These are phyloP conservation scores for Aradophagus sp. DNA, from an alignment of 1,140 invertebrate genomes.

Conservation along the genomic window DNA sequence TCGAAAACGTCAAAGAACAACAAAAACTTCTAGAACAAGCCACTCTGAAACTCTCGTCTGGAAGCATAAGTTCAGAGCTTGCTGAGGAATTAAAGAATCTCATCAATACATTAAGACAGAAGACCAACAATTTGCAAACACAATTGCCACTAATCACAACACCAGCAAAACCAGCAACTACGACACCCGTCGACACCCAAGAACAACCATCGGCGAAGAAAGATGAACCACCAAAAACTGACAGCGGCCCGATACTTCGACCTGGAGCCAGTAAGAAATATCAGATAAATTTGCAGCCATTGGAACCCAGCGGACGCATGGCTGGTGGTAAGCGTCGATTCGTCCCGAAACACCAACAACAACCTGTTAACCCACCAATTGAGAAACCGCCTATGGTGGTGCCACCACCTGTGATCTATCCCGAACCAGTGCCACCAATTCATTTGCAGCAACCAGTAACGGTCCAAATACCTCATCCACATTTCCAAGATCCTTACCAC, in stretches of 20 bases:
- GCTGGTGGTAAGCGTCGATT: not conserved
- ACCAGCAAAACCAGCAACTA: no score
- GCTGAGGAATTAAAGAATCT: slow-evolving; percentile 67
- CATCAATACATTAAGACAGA: slow-evolving; percentile 65
- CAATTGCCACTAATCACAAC: slow-evolving; percentile 50
- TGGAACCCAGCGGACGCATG: slow-evolving; percentile 49
- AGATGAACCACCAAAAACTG: slow-evolving; percentile 2
- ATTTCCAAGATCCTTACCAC: no score
- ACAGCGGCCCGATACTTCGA: not conserved
- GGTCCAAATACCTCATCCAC: no score
- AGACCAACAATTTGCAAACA: slow-evolving; percentile 67
- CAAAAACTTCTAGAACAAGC: slow-evolving; percentile 66
- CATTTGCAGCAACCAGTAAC: no score
- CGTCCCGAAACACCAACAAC: not conserved
- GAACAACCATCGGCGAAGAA: slow-evolving; percentile 3
- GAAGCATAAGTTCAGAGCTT: slow-evolving; percentile 59
- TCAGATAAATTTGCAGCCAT: slow-evolving; percentile 42
- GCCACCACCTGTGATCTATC: no score
- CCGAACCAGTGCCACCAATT: no score
- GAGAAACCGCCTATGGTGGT: no score
- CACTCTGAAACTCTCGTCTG: slow-evolving; percentile 62
- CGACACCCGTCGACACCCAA: no score
- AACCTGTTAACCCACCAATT: not conserved
- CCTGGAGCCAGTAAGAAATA: slow-evolving; percentile 57
- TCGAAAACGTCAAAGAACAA: slow-evolving; percentile 67